These are phyloP conservation scores for Ispidina picta DNA, from an alignment of 2,797 vertebrate genomes.

Conservation along the genomic window DNA sequence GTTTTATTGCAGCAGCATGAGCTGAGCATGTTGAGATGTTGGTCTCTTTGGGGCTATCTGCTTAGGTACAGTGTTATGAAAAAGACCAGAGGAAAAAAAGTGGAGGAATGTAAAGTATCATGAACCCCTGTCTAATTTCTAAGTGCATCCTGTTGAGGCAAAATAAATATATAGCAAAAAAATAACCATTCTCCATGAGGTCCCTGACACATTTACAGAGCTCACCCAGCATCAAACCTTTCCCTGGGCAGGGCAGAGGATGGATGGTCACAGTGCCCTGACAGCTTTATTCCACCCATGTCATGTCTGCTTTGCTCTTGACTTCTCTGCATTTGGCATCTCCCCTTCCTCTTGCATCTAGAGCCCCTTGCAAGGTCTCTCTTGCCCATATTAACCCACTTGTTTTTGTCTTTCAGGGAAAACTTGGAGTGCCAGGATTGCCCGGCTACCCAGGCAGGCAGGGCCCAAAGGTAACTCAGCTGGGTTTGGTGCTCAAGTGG, in stretches of 20 bases:
- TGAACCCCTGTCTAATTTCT: not conserved
- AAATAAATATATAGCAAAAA: not conserved
- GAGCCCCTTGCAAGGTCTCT: not conserved
- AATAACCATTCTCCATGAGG: rapidly evolving
- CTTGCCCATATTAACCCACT: rapidly evolving
- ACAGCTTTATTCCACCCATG: rapidly evolving
- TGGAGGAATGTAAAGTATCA: rapidly evolving
- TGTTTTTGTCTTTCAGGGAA: constrained; percentile 82
- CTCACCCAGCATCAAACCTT: not conserved
- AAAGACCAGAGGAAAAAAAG: not conserved
- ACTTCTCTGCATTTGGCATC: not conserved
- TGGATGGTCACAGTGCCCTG: rapidly evolving
- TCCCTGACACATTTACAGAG: rapidly evolving
- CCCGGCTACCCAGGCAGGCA: constrained; percentile 97
- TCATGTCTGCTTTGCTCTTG: not conserved
- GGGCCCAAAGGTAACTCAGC: constrained; percentile 89
- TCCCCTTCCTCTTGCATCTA: not conserved
- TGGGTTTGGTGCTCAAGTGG: rapidly evolving
- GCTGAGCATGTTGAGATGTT: rapidly evolving
- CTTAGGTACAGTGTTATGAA: not conserved
- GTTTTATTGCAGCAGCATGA: rapidly evolving
- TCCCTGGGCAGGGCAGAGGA: not conserved
- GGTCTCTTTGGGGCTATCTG: not conserved
- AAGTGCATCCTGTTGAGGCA: not conserved
- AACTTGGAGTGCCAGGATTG: constrained; percentile 95